Evolutionary conservation across 2,113 vertebrate species (phyloP).

Genomic region (Sander vitreus): DNA sequence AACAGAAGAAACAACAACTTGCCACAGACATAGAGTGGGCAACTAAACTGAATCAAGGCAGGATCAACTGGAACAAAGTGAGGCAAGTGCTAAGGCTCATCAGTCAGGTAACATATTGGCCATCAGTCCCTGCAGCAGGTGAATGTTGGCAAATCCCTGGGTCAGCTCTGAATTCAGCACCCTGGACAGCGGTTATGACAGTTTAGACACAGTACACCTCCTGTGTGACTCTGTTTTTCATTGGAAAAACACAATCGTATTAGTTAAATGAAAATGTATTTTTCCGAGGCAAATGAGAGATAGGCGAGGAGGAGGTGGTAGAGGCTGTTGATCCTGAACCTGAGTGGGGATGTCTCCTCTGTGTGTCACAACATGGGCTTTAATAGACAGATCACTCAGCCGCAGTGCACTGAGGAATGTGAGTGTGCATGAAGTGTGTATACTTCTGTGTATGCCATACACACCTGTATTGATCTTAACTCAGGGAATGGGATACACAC

Average conservation of each 20-base stretch:
- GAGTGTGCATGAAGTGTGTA: conserved; percentile 7
- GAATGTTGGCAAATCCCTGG: background rate
- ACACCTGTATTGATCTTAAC: conserved; percentile 74
- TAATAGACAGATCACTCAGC: conserved; percentile 45
- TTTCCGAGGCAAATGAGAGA: conserved; percentile 7
- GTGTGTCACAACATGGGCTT: conserved; percentile 41
- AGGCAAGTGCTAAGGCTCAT: background rate
- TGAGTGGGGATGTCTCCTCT: background rate
- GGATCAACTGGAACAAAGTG: background rate
- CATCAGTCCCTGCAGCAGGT: background rate
- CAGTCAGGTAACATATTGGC: background rate
- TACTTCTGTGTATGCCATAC: conserved; percentile 54
- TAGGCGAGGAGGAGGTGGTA: background rate
- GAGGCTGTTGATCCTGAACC: background rate
- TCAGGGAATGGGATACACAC: conserved; percentile 44
- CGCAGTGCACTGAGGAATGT: conserved; percentile 32
- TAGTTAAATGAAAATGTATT: background rate
- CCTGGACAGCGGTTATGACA: background rate
- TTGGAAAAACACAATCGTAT: too few relatives aligned
- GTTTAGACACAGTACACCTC: background rate
- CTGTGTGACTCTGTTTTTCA: too few relatives aligned
- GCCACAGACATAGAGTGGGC: background rate
- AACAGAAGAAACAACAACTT: too few relatives aligned
- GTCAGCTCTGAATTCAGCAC: background rate
- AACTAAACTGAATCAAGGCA: background rate